phyloP scores from a whole-genome alignment of 1,140 invertebrate species.

The Plodia interpunctella region DNA sequence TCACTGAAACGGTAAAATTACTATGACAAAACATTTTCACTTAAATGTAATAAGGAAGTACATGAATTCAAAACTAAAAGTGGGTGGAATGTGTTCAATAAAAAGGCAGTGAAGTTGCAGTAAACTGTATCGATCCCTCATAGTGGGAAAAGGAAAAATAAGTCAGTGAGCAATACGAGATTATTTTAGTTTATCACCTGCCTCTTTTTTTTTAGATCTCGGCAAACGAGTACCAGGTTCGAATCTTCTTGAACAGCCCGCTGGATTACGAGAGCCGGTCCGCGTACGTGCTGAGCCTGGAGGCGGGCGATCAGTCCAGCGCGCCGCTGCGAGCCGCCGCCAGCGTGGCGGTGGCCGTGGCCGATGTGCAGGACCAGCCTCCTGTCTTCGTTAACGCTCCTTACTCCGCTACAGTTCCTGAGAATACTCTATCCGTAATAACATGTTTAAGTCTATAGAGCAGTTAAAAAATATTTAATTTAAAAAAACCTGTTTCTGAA shows the following conservation, averaged over 20 bases:
- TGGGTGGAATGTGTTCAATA: too few relatives aligned
- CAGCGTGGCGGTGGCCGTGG: slow-evolving; percentile 84
- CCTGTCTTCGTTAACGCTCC: slow-evolving; percentile 88
- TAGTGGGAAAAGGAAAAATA: not conserved
- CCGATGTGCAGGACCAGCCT: slow-evolving; percentile 89
- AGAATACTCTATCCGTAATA: slow-evolving; percentile 81
- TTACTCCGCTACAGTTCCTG: slow-evolving; percentile 85
- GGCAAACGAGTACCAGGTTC: slow-evolving; percentile 84
- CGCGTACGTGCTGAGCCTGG: slow-evolving; percentile 83
- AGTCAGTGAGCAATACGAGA: too few relatives aligned
- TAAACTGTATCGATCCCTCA: too few relatives aligned
- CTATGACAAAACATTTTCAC: too few relatives aligned
- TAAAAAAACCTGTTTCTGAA: too few relatives aligned
- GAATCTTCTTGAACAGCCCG: slow-evolving; percentile 79
- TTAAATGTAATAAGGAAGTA: too few relatives aligned
- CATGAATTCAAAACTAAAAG: too few relatives aligned
- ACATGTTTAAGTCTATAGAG: too few relatives aligned
- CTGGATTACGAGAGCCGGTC: slow-evolving; percentile 87
- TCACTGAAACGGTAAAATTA: slow-evolving; percentile 81
- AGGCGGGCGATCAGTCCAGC: slow-evolving; percentile 81
- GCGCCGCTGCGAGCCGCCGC: slow-evolving; percentile 80
- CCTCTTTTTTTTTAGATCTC: slow-evolving; percentile 74
- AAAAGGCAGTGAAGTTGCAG: too few relatives aligned
- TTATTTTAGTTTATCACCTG: not conserved
- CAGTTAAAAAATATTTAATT: too few relatives aligned